Conservation (phyloP, 2,113 vertebrate genomes). For the Eupsittula cactorum region DNA sequence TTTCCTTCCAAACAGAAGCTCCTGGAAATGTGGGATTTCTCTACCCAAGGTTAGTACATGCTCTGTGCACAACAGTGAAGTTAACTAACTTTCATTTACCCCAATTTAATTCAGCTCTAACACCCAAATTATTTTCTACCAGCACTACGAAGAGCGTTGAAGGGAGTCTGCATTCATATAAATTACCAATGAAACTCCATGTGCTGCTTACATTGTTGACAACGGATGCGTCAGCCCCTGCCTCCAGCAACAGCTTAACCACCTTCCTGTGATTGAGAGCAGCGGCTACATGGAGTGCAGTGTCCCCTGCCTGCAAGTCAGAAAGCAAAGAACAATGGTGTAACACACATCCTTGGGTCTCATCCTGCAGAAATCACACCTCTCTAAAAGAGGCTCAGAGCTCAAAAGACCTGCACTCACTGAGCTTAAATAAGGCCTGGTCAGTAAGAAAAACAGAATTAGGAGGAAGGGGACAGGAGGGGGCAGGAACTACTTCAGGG, state of each 20-base stretch:
- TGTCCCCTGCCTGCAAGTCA: constrained; percentile 86
- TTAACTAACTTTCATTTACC: background rate
- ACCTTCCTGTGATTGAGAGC: constrained; percentile 95
- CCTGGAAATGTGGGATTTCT: background rate
- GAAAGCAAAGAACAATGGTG: constrained; percentile 37
- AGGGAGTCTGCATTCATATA: background rate
- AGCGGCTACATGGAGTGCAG: constrained; percentile 90
- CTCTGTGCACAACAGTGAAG: background rate
- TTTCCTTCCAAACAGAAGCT: background rate
- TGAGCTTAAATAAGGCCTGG: background rate
- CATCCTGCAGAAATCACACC: background rate
- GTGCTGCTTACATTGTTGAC: constrained; percentile 86
- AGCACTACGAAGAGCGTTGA: background rate
- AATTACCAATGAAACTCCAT: background rate
- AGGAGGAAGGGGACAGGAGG: background rate
- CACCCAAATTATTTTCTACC: background rate
- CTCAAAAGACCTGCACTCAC: background rate
- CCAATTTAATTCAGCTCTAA: background rate
- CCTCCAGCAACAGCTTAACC: constrained; percentile 89
- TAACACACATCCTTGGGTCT: background rate
- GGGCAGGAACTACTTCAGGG: background rate
- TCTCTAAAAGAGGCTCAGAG: background rate
- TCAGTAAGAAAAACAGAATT: background rate
- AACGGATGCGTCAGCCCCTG: constrained; percentile 85
- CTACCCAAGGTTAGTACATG: background rate